Base-by-base conservation (phyloP, 2,888 invertebrate genomes). In the Pseudococcus viburni region DNA sequence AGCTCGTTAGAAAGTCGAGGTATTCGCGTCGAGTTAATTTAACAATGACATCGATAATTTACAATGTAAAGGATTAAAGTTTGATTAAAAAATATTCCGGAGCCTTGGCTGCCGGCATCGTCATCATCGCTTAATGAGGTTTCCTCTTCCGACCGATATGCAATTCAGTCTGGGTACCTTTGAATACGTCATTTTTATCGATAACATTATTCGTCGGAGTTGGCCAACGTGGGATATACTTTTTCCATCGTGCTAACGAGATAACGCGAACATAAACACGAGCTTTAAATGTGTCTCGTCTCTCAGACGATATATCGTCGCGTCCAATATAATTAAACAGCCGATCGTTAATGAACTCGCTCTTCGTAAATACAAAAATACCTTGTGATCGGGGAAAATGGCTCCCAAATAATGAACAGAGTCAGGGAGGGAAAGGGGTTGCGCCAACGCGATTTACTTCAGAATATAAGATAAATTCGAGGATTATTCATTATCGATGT, bases 21-120 rank as follows among this genome's bases (percentile, higher is more conserved):
- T 83, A 83, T 83, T 83, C 80, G 80, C 80, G 80, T 83, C 80
- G 80, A 83, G 80, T 83, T 83, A 83, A 83, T 83, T 83, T 83
- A 83, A 83, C 80, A 73, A 73, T 73, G 80, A 83, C 80, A 83
- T 83, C 80, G 80, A 83, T 83, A 83, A 83, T 83, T 83, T 83
- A 83, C 46, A 19, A 46, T 83, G 80, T 83, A 46, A 46, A 83
- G 80, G 80, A 83, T 83, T 83, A 83, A 83, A 83, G 19, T 42
- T 83, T 83, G 80, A 83, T 83, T 83, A 83, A 83, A 83, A 83
- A 83, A 83, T 83, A 39, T 39, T n/a, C 46, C 19, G n/a, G 8
- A 64, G 64, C 22, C 64, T 19, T 22, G 64, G 64, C 64, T 9
- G 26, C 22, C 26, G 22, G 42, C 42, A 9, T 42, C 80, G n/a